Conservation (phyloP, 2,888 invertebrate species). For the Adela reaumurella region DNA sequence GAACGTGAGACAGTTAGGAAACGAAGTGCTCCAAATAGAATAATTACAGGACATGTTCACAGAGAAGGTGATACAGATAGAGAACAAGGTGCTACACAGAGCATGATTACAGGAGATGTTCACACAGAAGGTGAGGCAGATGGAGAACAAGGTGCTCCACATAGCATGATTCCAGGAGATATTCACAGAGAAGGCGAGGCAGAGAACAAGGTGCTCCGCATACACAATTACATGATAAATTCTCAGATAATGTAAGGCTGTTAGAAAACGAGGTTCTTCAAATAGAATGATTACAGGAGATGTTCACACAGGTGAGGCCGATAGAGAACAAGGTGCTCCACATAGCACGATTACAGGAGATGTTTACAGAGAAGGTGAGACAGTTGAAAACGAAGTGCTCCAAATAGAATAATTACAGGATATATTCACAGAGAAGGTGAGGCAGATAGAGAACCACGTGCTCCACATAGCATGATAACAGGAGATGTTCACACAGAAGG, state of each 20-base stretch:
- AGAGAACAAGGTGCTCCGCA: conserved; percentile 92
- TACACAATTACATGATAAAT: conserved; percentile 92
- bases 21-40: too few relatives aligned
- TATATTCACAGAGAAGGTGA: too few relatives aligned
- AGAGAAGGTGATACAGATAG: too few relatives aligned
- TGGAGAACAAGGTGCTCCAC: conserved; percentile 89
- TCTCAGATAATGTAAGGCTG: conserved; percentile 88
- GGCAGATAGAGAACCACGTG: too few relatives aligned
- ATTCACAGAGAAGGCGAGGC: conserved; percentile 89
- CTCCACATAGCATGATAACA: too few relatives aligned
- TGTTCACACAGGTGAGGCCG: conserved; percentile 88
- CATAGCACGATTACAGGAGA: conserved; percentile 91
- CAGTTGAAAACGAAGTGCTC: too few relatives aligned
- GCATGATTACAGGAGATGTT: too few relatives aligned
- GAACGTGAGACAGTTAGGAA: too few relatives aligned
- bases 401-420: too few relatives aligned
- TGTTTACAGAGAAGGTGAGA: conserved; percentile 95
- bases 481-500: too few relatives aligned
- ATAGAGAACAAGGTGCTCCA: conserved; percentile 92
- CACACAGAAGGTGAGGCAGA: conserved; percentile 89
- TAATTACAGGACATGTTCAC: too few relatives aligned
- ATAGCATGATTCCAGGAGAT: conserved; percentile 94
- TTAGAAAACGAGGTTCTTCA: conserved; percentile 92
- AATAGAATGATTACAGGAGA: conserved; percentile 91
- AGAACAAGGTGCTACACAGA: too few relatives aligned